Evolutionary conservation across 1,140 invertebrate species (phyloP).

Genomic region (Pararge aegeria): DNA sequence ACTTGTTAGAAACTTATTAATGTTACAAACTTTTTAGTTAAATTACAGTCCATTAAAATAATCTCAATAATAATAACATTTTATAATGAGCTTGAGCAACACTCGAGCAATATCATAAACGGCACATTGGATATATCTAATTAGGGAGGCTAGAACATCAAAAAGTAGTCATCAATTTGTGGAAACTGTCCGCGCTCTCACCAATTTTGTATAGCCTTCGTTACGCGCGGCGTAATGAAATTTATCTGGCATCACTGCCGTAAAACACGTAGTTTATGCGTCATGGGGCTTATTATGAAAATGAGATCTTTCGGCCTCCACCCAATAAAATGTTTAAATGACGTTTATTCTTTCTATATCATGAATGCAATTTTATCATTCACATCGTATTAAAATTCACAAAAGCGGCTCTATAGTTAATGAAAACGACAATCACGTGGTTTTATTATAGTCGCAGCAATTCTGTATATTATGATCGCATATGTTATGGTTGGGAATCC

Average conservation of each 20-base stretch:
- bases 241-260: conserved; percentile 56
- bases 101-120: neutral
- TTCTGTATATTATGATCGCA: neutral
- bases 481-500: no score
- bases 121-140: conserved; percentile 11
- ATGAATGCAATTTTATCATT: conserved; percentile 30
- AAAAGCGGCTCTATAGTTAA: neutral
- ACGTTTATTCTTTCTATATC: conserved; percentile 51
- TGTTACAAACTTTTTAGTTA: neutral
- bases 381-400: conserved; percentile 18
- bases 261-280: conserved; percentile 61
- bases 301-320: conserved; percentile 46
- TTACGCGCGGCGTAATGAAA: conserved; percentile 36
- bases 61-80: neutral
- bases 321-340: conserved; percentile 60
- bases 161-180: conserved; percentile 15
- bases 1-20: no score
- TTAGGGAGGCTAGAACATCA: conserved; percentile 14
- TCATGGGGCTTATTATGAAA: conserved; percentile 52
- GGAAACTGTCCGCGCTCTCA: conserved; percentile 25
- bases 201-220: conserved; percentile 26
- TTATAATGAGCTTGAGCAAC: neutral
- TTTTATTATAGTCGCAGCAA: neutral
- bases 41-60: neutral
- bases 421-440: neutral